Base-by-base conservation (phyloP, 2,888 invertebrate genomes). In the Pristionchus japonicus region DNA sequence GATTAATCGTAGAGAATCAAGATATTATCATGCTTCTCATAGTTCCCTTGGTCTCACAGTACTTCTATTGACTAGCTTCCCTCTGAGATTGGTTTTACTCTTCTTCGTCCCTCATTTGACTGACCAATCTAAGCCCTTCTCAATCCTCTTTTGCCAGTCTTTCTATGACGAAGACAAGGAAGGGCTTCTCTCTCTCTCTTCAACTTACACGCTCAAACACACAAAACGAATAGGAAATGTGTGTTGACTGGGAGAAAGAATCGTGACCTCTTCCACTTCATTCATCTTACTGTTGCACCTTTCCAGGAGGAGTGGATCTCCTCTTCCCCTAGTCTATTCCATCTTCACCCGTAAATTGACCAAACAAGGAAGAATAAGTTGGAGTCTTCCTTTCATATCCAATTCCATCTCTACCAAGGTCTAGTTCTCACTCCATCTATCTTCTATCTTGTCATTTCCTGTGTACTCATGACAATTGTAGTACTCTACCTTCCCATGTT, bases 121-220 rank as follows among this genome's bases (percentile, higher is more conserved):
- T 43, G n/a, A 31, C 74, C 23, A 37, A 37, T 74, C 74, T 77
- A 77, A 77, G n/a, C 43, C 43, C 40, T 9, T 77, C 77, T 47
- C 77, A 77, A 77, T 77, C 77, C 77, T 77, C 77, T 37, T 23
- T 74, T 27, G 64, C 4, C 9, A 27, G 64, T 57, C 57, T 57
- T 57, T 57, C 27, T 31, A 74, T 74, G 43, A 77, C 34, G 77
- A 43, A 23, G 43, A 77, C 15, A 40, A 40, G 43, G 43, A 27
- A 47, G 43, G 43, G 43, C 27, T 15, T 27, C 47, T 43, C 77
- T 27, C n/a, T 20, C 47, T 47, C 77, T 27, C 70, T 23, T 17
- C 77, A 47, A 77, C 77, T 77, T 77, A 77, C 77, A 77, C 77
- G 77, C 77, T 47, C 77, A 77, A 43, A 43, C 77, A 77, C 77